Evolutionary conservation across 2,888 invertebrate genomes (phyloP).

Genomic region (Ligdia adustata): DNA sequence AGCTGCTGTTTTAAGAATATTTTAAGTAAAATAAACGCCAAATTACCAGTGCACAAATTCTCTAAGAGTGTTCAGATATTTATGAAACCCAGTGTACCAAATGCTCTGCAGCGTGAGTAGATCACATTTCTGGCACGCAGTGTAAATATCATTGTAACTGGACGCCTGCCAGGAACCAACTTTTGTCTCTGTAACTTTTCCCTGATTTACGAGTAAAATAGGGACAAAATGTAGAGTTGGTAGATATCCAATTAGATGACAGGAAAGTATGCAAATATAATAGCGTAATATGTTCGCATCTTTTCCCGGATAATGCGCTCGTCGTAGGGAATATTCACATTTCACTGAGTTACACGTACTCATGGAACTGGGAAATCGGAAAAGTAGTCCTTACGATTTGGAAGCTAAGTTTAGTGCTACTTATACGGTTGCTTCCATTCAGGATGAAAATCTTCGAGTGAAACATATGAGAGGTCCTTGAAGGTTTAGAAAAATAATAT

Average conservation of each 20-base stretch:
- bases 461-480: too few relatives aligned
- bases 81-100: slow-evolving; percentile 12
- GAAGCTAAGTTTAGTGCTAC: slow-evolving; percentile 9
- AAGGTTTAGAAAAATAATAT: too few relatives aligned
- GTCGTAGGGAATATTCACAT: slow-evolving; percentile 9
- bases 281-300: slow-evolving; percentile 1
- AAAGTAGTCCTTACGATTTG: slow-evolving; percentile 4
- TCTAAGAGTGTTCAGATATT: slow-evolving; percentile 12
- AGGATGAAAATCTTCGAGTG: not conserved
- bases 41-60: not conserved
- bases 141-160: slow-evolving; percentile 57
- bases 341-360: slow-evolving; percentile 10
- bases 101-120: slow-evolving; percentile 24
- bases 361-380: slow-evolving; percentile 9
- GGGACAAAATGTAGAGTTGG: slow-evolving; percentile 36
- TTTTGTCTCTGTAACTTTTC: slow-evolving; percentile 34
- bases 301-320: slow-evolving; percentile 7
- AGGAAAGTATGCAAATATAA: slow-evolving; percentile 19
- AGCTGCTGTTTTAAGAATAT: too few relatives aligned
- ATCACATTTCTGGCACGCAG: slow-evolving; percentile 43
- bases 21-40: not conserved
- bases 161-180: slow-evolving; percentile 48
- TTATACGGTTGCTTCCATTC: not conserved
- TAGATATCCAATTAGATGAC: slow-evolving; percentile 36
- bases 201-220: slow-evolving; percentile 31